These are phyloP conservation scores for Hirtodrosophila histrioides DNA, from an alignment of 2,888 invertebrate genomes.

Conservation along the genomic window DNA sequence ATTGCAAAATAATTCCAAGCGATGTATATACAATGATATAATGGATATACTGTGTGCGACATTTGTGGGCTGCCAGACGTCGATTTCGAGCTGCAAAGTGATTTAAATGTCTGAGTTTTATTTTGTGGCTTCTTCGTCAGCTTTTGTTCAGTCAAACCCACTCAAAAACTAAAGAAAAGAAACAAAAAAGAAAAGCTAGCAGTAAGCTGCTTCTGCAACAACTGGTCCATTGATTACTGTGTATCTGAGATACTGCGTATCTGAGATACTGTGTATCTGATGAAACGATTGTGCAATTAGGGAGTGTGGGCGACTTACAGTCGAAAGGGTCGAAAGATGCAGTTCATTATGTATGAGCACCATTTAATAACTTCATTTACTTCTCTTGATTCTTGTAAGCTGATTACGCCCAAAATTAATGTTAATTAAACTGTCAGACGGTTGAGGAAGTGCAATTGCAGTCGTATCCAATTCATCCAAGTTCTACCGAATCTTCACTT, in stretches of 20 bases:
- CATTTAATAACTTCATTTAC: slow-evolving; percentile 31
- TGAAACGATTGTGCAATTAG: slow-evolving; percentile 42
- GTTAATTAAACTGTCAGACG: slow-evolving; percentile 38
- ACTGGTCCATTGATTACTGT: slow-evolving; percentile 41
- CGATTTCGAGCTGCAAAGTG: not conserved
- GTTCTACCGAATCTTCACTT: not conserved
- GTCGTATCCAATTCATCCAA: no score
- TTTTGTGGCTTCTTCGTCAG: slow-evolving; percentile 5
- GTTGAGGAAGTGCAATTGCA: slow-evolving; percentile 22
- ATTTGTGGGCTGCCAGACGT: slow-evolving; percentile 45
- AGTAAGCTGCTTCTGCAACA: slow-evolving; percentile 29
- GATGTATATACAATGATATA: slow-evolving; percentile 26
- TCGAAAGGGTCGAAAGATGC: slow-evolving; percentile 18
- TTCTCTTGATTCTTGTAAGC: slow-evolving; percentile 41
- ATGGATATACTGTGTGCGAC: slow-evolving; percentile 19
- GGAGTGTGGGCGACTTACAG: slow-evolving; percentile 14
- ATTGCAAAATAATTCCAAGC: slow-evolving; percentile 20
- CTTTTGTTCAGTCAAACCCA: slow-evolving; percentile 8
- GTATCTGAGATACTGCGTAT: slow-evolving; percentile 4
- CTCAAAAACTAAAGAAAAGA: slow-evolving; percentile 4
- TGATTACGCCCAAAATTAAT: slow-evolving; percentile 44
- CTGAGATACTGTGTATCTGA: slow-evolving; percentile 12
- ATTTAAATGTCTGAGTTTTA: slow-evolving; percentile 1
- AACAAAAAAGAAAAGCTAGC: not conserved
- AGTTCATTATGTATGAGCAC: slow-evolving; percentile 22